These are phyloP conservation scores for Drosophila leontia DNA, from an alignment of 1,140 invertebrate species.

Conservation along the genomic window DNA sequence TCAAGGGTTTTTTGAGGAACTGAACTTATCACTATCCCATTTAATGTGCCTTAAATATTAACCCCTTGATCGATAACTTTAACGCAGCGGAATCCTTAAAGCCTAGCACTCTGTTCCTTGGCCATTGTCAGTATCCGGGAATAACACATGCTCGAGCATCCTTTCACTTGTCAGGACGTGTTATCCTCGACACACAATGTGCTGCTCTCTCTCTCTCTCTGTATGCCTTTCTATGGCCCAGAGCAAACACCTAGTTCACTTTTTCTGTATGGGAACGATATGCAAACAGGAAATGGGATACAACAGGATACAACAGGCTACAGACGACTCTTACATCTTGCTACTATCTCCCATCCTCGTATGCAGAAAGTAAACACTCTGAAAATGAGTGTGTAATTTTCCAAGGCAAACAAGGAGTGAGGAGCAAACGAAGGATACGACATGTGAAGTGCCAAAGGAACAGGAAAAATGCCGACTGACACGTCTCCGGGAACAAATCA, in stretches of 20 bases:
- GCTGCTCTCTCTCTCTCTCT: background rate
- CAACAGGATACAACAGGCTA: slow-evolving; percentile 59
- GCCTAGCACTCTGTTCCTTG: slow-evolving; percentile 4
- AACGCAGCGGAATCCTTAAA: slow-evolving; percentile 16
- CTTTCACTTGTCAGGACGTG: slow-evolving; percentile 74
- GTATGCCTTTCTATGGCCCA: slow-evolving; percentile 48
- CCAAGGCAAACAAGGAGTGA: slow-evolving; percentile 68
- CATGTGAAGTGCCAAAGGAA: slow-evolving; percentile 58
- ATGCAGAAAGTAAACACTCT: slow-evolving; percentile 77
- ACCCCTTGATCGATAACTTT: background rate
- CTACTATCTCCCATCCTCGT: slow-evolving; percentile 43
- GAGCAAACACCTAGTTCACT: slow-evolving; percentile 71
- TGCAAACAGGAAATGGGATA: slow-evolving; percentile 76
- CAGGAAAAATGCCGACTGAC: slow-evolving; percentile 40
- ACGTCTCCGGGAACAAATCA: slow-evolving; percentile 51
- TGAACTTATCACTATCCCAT: background rate
- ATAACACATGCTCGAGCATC: slow-evolving; percentile 48
- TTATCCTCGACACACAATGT: slow-evolving; percentile 47
- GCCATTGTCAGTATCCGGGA: slow-evolving; percentile 25
- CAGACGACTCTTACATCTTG: slow-evolving; percentile 37
- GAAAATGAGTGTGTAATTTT: slow-evolving; percentile 79
- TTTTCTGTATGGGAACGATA: slow-evolving; percentile 36
- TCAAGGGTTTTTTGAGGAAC: background rate
- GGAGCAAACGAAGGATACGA: slow-evolving; percentile 31
- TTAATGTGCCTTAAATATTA: background rate